Evolutionary conservation across 2,113 vertebrate genomes (phyloP).

Genomic region (Australoheros scitulus): DNA sequence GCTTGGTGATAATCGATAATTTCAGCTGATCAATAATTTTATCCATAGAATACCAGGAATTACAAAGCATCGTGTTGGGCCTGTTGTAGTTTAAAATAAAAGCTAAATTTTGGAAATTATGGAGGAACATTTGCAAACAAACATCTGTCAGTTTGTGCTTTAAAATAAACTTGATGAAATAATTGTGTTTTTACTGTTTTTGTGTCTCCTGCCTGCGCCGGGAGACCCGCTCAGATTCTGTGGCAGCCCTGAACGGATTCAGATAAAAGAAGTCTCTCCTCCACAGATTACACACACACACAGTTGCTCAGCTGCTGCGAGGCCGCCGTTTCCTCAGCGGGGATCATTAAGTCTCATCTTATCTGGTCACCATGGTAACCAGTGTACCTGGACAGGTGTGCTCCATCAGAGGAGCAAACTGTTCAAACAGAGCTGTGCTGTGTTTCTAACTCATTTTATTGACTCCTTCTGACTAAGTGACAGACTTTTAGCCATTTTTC

Average conservation of each 20-base stretch:
- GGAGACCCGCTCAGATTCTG: not conserved
- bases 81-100: not conserved
- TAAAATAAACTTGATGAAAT: not conserved
- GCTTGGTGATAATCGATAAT: not conserved
- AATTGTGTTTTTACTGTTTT: not conserved
- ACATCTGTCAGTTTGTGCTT: not conserved
- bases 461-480: not conserved
- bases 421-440: not conserved
- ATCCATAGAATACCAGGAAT: not conserved
- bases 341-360: not conserved
- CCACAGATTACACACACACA: too few species aligned
- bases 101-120: not conserved
- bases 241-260: not conserved
- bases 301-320: not conserved
- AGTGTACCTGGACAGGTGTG: not conserved
- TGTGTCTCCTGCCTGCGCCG: too few species aligned
- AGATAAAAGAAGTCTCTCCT: too few species aligned
- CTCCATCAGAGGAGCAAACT: not conserved
- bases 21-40: not conserved
- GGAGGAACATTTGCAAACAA: not conserved
- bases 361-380: not conserved
- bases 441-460: not conserved
- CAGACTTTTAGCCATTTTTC: too few species aligned
- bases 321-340: not conserved
- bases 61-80: too few species aligned